Base-by-base conservation (phyloP, 2,888 invertebrate genomes). In the Dicyrtoma fusca region DNA sequence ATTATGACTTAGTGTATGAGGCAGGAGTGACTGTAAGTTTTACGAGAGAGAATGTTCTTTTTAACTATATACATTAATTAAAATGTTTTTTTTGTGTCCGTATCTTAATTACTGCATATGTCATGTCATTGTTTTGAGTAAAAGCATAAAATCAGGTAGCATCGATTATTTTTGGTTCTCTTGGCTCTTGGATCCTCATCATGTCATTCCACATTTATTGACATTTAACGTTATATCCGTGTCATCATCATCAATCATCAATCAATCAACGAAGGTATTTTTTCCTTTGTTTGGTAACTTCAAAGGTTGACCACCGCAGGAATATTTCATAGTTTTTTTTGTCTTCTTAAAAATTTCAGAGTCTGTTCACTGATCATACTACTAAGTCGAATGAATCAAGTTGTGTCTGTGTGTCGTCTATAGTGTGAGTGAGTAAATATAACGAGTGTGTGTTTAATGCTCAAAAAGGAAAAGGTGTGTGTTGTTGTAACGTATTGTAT, bases 161-260 rank as follows among this genome's bases (percentile, higher is more conserved):
- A 57, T 57, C 57, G 21, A 53, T 53, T 53, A 3, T 53, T 57
- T 57, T 25, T 57, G 23, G n/a, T 21, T 19, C 53, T 17, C 21
- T 55, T 55, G 17, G 23, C 14, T 57, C 26, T 21, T 25, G 21
- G 5, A 57, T 57, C 57, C 25, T 21, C 57, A 57, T 57, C 14
- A 25, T 57, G 57, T 23, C 57, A 57, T 57, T 57, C 34, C 21
- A 21, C 19, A 34, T 55, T 55, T n/a, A 55, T 21, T 57, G 14
- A 25, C n/a, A 49, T 49, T 49, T 6, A 17, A 49, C 3, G 4
- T 49, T 49, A 17, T 6, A 49, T 14, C 25, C 57, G 57, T 57
- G 57, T 57, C 57, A 57, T 57, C 57, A 57, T 57, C 57, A 57
- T 53, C 53, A 53, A 25, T 57, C 57, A 57, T 57, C 57, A 57